These are phyloP conservation scores for Nephrotoma guestfalica DNA, from an alignment of 2,888 invertebrate genomes.

Conservation along the genomic window DNA sequence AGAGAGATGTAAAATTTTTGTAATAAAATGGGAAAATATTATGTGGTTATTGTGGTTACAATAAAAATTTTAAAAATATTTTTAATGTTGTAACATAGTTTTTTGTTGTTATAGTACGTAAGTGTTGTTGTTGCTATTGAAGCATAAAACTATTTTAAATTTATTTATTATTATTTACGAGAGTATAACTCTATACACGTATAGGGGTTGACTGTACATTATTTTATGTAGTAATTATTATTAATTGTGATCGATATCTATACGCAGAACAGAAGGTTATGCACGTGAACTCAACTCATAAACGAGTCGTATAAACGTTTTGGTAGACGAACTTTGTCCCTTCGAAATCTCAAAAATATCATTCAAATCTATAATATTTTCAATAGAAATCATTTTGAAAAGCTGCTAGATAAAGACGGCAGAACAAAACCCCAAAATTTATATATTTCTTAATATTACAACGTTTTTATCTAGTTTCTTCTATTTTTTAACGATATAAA, in stretches of 20 bases:
- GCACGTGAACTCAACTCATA: not conserved
- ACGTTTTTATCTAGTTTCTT: not conserved
- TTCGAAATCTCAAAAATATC: not conserved
- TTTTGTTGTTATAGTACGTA: not conserved
- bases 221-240: not conserved
- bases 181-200: not conserved
- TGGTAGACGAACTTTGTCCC: not conserved
- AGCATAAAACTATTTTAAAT: not conserved
- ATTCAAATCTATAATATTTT: not conserved
- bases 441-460: not conserved
- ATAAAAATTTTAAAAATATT: not conserved
- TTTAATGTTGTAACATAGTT: not conserved
- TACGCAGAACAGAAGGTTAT: not conserved
- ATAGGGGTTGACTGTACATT: not conserved
- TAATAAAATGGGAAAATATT: not conserved
- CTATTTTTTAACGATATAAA: not conserved
- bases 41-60: not conserved
- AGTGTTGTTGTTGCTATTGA: not conserved
- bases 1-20: not conserved
- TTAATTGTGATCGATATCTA: not conserved
- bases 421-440: not conserved
- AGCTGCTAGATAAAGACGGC: not conserved
- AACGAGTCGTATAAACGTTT: not conserved
- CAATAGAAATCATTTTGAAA: not conserved
- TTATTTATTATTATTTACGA: not conserved